Evolutionary conservation across 2,797 vertebrate species (phyloP), one percentile per base, ranked within the genome.

Genomic region (Enteromius paludinosus): DNA sequence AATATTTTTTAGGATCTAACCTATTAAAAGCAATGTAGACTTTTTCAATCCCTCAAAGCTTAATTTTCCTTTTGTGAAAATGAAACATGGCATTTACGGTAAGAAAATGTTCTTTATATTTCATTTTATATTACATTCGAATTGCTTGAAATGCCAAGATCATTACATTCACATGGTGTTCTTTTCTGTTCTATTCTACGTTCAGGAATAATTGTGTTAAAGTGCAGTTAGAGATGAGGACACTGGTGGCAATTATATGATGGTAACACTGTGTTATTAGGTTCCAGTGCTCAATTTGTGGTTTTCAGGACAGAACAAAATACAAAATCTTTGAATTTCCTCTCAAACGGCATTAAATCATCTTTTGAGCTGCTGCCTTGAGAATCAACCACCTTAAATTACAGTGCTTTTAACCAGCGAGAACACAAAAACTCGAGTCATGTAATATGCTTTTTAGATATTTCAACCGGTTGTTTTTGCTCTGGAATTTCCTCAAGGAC

Each of bases 211-310:
- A 88, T 90, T 87, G 87, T 92, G 86, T 91, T 92, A 83, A 87
- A 85, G 77, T 79, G 70, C 90, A 90, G 93, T 93, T 91, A 88
- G 72, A 87, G 88, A 91, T 91, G 87, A 89, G 90, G 86, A 90
- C 89, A 87, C 84, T 90, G 87, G 83, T 92, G 88, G 92, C 89
- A 89, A 89, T 92, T 85, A 88, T 90, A 91, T 90, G 91, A 91
- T 89, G 83, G 87, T 81, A 73, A 83, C 79, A 88, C 69, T 28
- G 78, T 84, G 61, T 79, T 71, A 45, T 85, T 85, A 75, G 75
- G 72, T 71, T 69, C 59, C 79, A 56, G 69, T 81, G 56, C 66
- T 78, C 80, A 80, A 70, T 45, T 70, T 81, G 79, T 79, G 85
- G 83, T 56, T 65, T 70, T 30, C 54, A 52, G 54, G 38, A 59